Evolutionary conservation across 2,888 invertebrate genomes (phyloP), one percentile per base, ranked within the genome.

Genomic region (Himalopsyche japonica): DNA sequence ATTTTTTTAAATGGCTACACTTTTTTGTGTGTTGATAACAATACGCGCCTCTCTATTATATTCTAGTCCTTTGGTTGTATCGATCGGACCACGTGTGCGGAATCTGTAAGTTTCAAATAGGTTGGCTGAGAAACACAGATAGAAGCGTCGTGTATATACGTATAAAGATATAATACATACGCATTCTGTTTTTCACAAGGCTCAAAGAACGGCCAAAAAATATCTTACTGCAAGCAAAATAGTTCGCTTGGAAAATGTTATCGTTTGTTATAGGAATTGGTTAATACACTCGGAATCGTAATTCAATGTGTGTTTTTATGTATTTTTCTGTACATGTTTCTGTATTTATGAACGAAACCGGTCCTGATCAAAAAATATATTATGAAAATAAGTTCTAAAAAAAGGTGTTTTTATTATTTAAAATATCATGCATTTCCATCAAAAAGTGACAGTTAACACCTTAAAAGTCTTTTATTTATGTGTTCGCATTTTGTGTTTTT

Each of bases 71-170:
- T 76, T n/a, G n/a, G 24, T 30, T 34, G 76, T 84, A 84, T 84
- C 84, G 84, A 84, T 84, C 84, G 70, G 37, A 57, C 80, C 84
- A 84, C 84, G 84, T 84, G 84, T 84, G 57, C 77, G 57, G 84
- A 84, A 84, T 84, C 76, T 84, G 84, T 57, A 57, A 57, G 20
- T 57, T 6, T 57, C 84, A 84, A 76, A 76, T 15, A 76, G 18
- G 32, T 76, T 27, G 76, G 76, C 76, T 76, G 76, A n/a, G 32
- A 57, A 57, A 57, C 57, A 24, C 57, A 57, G 57, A 57, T 57
- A 57, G 20, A 57, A 24, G 20, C n/a, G 57, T 20, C 2, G 57
- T 57, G 7, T 1, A 12, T 30, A 4, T 8, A 5, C 3, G 18
- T 34, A n/a, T 76, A n/a, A n/a, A 7, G 2, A 43, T 43, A 43